These are phyloP conservation scores for Sinocyclocheilus grahami DNA, from an alignment of 2,113 vertebrate species.

Conservation along the genomic window DNA sequence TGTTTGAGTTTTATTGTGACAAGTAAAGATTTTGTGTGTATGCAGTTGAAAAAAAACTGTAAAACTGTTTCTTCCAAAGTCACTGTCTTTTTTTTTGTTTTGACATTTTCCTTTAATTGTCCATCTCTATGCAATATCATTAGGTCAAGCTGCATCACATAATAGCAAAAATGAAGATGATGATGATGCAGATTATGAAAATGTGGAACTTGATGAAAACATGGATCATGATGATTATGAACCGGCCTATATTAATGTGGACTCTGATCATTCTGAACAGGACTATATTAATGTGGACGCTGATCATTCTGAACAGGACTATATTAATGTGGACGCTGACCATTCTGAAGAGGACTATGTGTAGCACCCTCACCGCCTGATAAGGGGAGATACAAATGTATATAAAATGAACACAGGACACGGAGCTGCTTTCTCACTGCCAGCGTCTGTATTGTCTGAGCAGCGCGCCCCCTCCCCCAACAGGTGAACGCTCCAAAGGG, in stretches of 20 bases:
- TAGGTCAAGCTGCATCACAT: background rate
- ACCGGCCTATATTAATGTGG: background rate
- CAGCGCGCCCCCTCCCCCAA: too few species aligned
- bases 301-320: background rate
- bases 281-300: background rate
- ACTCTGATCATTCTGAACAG: background rate
- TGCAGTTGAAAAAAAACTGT: background rate
- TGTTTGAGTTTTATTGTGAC: too few species aligned
- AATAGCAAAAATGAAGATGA: background rate
- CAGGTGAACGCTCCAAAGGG: too few species aligned
- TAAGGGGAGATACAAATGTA: too few species aligned
- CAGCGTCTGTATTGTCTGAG: too few species aligned
- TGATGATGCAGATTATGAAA: constrained; percentile 21
- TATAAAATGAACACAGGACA: too few species aligned
- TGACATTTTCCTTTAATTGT: background rate
- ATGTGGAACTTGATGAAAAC: background rate
- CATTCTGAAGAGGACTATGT: too few species aligned
- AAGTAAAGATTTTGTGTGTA: too few species aligned
- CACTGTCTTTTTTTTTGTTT: background rate
- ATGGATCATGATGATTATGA: background rate
- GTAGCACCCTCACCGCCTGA: too few species aligned
- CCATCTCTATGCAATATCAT: background rate
- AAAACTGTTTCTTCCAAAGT: background rate
- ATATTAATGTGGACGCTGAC: too few species aligned
- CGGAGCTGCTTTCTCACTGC: too few species aligned